Base-by-base conservation (phyloP, 2,113 vertebrate genomes). In the Triplophysa rosa region DNA sequence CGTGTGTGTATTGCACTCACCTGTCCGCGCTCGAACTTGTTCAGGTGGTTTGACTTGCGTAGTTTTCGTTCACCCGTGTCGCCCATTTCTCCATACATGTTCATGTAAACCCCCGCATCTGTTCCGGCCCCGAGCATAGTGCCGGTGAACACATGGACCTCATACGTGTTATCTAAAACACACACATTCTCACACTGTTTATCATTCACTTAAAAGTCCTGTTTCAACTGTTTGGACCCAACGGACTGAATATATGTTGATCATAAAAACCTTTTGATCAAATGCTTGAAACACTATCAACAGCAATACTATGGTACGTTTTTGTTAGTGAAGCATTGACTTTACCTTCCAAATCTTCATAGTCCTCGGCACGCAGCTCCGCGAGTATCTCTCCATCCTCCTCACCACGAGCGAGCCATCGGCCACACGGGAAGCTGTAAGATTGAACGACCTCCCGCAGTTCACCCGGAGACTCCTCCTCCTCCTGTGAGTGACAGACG, bases 1-100 rank as follows among this genome's bases (percentile, higher is more conserved):
- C 19, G 45, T 69, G 52, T 17, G 17, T 52, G 11, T 64, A 26
- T 16, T 40, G 19, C 56, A 3, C 45, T 68, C 73, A 99, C 98
- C 94, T 98, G 92, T 47, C 92, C 93, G 78, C 93, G 95, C 87
- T 98, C 96, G 91, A 98, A 99, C 84, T 99, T 99, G 91, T 98
- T 98, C 79, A 98, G 86, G 80, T 96, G 90, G 84, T 96, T 94
- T 0, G 96, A 96, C 78, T 93, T 96, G 88, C 92, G 95, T 67
- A 99, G 91, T 26, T 89, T 90, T 3, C 96, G 93, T 84, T 99
- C 97, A 3, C 98, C 98, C 0, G 96, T 97, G 92, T 99, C 98
- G 4, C 97, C 97, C 1, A 85, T 93, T 76, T 93, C 95, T 0
- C 98, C 97, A 0, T 98, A 98, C 87, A 99, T 90, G 83, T 94